Evolutionary conservation across 2,113 vertebrate species (phyloP).

Genomic region (Monarcha castaneiventris): DNA sequence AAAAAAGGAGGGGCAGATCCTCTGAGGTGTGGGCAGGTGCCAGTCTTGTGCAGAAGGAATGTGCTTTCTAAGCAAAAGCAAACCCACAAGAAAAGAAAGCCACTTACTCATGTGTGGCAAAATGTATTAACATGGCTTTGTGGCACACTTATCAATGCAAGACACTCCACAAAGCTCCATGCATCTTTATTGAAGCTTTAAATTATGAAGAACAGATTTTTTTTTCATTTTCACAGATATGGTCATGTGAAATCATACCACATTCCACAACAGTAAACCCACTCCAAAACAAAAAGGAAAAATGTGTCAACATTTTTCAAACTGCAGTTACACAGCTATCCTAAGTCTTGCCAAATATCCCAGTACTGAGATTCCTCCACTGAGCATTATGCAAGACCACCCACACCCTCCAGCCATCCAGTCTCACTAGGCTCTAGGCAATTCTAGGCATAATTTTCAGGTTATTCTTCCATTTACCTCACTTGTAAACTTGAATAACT

Average conservation of each 20-base stretch:
- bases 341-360: conserved; percentile 26
- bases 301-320: conserved; percentile 6
- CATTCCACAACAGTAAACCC: not conserved
- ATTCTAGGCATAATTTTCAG: not conserved
- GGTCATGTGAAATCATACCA: not conserved
- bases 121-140: not conserved
- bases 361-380: conserved; percentile 33
- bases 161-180: not conserved
- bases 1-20: not conserved
- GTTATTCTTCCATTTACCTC: not conserved
- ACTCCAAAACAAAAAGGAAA: not conserved
- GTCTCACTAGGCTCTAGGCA: not conserved
- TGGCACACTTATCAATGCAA: not conserved
- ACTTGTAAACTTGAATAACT: not conserved
- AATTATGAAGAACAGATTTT: not conserved
- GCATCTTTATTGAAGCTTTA: not conserved
- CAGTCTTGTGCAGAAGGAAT: not conserved
- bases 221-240: not conserved
- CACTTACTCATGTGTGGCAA: not conserved
- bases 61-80: not conserved
- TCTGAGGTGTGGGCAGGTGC: not conserved
- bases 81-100: not conserved
- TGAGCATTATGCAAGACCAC: conserved; percentile 60
- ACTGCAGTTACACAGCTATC: conserved; percentile 23
- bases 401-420: conserved; percentile 27